phyloP scores from a whole-genome alignment of 2,113 vertebrate genomes.

The Eulacestoma nigropectus region DNA sequence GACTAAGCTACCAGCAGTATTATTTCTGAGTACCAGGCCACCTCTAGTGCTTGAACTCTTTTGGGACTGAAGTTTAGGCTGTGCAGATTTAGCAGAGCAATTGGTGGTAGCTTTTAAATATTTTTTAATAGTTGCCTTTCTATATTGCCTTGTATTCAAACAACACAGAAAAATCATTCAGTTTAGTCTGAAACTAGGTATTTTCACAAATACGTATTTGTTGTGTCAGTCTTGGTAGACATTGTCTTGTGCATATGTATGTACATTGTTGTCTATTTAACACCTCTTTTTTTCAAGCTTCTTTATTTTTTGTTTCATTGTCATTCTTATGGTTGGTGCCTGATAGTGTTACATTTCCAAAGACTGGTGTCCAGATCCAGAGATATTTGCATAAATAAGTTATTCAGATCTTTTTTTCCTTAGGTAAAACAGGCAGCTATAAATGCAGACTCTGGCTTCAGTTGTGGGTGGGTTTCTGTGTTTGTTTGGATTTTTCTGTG shows the following conservation, averaged over 20 bases:
- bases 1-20: neutral
- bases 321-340: neutral
- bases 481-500: neutral
- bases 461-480: neutral
- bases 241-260: neutral
- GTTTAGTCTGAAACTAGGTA: neutral
- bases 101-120: neutral
- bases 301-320: neutral
- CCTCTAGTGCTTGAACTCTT: neutral
- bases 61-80: neutral
- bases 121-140: neutral
- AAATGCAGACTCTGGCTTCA: neutral
- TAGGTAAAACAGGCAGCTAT: neutral
- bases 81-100: neutral
- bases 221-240: neutral
- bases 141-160: neutral
- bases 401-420: neutral
- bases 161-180: neutral
- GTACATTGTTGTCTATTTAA: neutral
- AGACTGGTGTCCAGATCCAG: neutral
- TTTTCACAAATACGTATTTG: neutral
- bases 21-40: neutral
- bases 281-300: neutral
- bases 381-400: neutral
- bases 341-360: neutral